Base-by-base conservation (phyloP, 2,888 invertebrate genomes). In the Dryocosmus kuriphilus region DNA sequence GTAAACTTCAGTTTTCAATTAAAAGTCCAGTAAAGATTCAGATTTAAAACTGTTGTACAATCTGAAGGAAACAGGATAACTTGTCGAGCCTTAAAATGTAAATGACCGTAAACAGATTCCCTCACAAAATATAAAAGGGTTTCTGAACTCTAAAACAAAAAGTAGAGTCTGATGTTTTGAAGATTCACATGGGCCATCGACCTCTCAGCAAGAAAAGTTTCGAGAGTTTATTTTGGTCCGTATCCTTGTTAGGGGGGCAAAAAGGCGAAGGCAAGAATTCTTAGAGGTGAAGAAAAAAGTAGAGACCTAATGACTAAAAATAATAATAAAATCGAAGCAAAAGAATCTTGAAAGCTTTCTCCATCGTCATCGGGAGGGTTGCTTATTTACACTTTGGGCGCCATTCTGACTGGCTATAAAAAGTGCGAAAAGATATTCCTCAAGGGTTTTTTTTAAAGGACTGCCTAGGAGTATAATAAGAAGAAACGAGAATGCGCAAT, bases 341-440 rank as follows among this genome's bases (percentile, higher is more conserved):
- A 71, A 67, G 30, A 51, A n/a, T 71, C 30, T 46, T 51, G 51
- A 71, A 30, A 71, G 71, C 30, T 46, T 67, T 41, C 67, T 67
- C 19, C 41, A 51, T 19, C 30, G 27, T 71, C 51, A 71, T 71
- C 51, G 30, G 46, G 41, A 71, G 71, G 71, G 71, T 30, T 71
- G 71, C 71, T 71, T 51, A 71, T 71, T 71, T 71, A 71, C 71
- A 71, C 71, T 71, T 71, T 51, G 71, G 71, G n/a, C 51, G 71
- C 71, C 51, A 71, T 51, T 71, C 46, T 8, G 27, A 46, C 19
- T n/a, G 16, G 27, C 30, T 51, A 51, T 71, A 71, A 71, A 71
- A 71, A 19, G 71, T 71, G 51, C 71, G 27, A 71, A 51, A 71
- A 51, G 30, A 27, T 71, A 19, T 30, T 46, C 19, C 30, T 27